phyloP scores from a whole-genome alignment of 1,140 invertebrate species.

The Dreissena polymorpha region DNA sequence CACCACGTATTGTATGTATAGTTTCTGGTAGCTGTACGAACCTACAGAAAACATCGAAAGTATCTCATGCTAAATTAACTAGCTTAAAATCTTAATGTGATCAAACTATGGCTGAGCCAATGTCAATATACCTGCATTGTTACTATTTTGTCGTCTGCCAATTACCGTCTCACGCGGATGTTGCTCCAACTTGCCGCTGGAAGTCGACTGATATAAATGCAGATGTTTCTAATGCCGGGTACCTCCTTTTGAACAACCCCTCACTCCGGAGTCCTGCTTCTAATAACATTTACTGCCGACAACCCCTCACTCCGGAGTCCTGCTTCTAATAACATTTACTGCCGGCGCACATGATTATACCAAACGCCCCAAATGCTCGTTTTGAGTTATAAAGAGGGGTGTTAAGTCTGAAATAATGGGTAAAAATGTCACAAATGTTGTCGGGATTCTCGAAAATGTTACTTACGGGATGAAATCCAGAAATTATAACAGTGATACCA shows the following conservation, averaged over 20 bases:
- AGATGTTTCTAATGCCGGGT: conserved; percentile 50
- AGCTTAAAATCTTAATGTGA: too few relatives aligned
- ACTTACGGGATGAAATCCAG: conserved; percentile 28
- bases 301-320: not conserved
- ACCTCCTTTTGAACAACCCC: conserved; percentile 14
- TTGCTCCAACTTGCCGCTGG: too few relatives aligned
- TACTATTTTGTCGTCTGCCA: too few relatives aligned
- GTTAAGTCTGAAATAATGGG: conserved; percentile 40
- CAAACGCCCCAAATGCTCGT: conserved; percentile 37
- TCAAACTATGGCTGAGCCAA: too few relatives aligned
- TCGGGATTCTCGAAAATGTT: conserved; percentile 39
- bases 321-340: conserved; percentile 13
- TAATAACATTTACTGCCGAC: conserved; percentile 30
- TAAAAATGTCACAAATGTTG: conserved; percentile 54
- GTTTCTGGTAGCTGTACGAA: too few relatives aligned
- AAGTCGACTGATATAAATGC: not conserved
- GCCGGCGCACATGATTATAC: conserved; percentile 44
- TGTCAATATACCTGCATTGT: too few relatives aligned
- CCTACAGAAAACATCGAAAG: too few relatives aligned
- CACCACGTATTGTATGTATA: too few relatives aligned
- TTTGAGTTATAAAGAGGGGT: conserved; percentile 53
- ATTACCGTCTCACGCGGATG: too few relatives aligned
- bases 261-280: not conserved
- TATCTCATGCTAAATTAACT: too few relatives aligned
- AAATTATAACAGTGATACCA: conserved; percentile 34